Evolutionary conservation across 1,140 invertebrate genomes (phyloP), one percentile per base, ranked within the genome.

Genomic region (Zeugodacus cucurbitae): DNA sequence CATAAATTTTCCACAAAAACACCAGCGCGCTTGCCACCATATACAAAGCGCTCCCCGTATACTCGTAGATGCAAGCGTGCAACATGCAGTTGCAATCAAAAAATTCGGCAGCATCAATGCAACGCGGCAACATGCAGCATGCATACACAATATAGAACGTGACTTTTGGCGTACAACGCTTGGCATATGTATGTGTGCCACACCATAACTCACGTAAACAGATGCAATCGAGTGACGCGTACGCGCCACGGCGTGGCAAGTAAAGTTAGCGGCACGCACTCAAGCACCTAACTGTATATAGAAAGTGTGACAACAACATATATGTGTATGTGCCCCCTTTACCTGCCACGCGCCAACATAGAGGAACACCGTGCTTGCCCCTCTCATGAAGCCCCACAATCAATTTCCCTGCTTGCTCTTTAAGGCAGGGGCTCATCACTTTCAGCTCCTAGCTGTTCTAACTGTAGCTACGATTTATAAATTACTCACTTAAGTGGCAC

Each of bases 1-100:
- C 74, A 82, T 82, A 82, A 82, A 82, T 82, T 82, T 48, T 82
- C 74, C 74, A 82, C 74, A 44, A 82, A 48, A 44, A 82, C 37
- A 82, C 10, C 22, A 48, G 37, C 22, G n/a, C 74, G 22, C n/a
- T 20, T 82, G 22, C 70, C 34, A 62, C 70, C 37, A 62, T 58
- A n/a, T 10, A 58, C 20, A 58, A n/a, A n/a, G n/a, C n/a, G 1
- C 20, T 22, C 1, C 32, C 29, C 14, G 29, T 32, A 70, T 62
- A n/a, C 22, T 11, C 11, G 67, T 70, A 37, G 14, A 34, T 37
- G 34, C n/a, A 48, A 17, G 14, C 74, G 20, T 82, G 37, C 41
- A 20, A 37, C 20, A 32, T 74, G 41, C 5, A 2, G 22, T 37
- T 20, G 70, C n/a, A 82, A 82, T 82, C 74, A 14, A 82, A 70